Percentiles rank a stretch among this genome's conserved stretches.
These are phyloP conservation scores for Hypena proboscidalis DNA, from an alignment of 2,888 invertebrate species.

Conservation along the genomic window DNA sequence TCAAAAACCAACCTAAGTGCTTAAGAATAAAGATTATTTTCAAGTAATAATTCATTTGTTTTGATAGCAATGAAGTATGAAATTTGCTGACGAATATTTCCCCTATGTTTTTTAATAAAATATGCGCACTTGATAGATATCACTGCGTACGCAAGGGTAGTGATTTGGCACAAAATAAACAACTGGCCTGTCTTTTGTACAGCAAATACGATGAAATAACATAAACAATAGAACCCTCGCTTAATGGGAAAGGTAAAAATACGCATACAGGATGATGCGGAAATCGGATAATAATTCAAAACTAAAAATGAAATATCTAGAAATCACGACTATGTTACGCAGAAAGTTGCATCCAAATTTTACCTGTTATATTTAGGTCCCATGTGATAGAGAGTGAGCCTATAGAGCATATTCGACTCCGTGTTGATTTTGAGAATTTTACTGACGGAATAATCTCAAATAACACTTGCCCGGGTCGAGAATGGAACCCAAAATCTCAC, in stretches of 20 bases:
- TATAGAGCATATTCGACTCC: too few species aligned
- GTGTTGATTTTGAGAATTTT: too few species aligned
- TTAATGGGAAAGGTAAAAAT: constrained; percentile 59
- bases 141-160: constrained; percentile 69
- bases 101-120: constrained; percentile 80
- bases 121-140: constrained; percentile 75
- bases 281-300: too few species aligned
- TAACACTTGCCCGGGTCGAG: too few species aligned
- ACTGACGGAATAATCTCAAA: too few species aligned
- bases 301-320: too few species aligned
- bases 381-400: too few species aligned
- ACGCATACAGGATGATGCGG: constrained; percentile 62
- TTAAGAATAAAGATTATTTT: constrained; percentile 14
- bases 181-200: constrained; percentile 72
- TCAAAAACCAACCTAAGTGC: background rate
- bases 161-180: constrained; percentile 84
- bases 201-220: constrained; percentile 78
- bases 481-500: too few species aligned
- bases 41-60: background rate
- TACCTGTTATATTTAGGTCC: too few species aligned
- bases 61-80: constrained; percentile 23
- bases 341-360: too few species aligned
- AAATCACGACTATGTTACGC: too few species aligned
- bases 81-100: constrained; percentile 46
- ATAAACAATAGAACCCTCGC: constrained; percentile 73